phyloP scores from a whole-genome alignment of 2,113 vertebrate species.

The Tympanuchus pallidicinctus region DNA sequence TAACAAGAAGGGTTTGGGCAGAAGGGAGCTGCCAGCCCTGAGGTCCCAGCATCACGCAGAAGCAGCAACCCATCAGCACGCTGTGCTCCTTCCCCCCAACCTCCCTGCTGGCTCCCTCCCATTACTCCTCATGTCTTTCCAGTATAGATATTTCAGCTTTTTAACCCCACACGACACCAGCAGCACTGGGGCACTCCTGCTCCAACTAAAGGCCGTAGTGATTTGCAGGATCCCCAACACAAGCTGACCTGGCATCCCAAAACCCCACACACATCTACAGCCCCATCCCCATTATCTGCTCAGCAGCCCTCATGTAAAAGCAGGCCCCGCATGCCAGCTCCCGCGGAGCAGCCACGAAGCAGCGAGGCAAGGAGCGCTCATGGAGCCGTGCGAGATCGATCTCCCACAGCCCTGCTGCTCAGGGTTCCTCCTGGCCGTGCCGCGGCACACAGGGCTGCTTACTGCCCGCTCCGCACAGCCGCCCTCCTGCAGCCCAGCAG shows the following conservation, averaged over 20 bases:
- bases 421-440: not conserved
- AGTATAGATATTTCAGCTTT: conserved; percentile 49
- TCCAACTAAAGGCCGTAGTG: fast-evolving
- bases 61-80: not conserved
- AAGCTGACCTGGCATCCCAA: not conserved
- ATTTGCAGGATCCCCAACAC: fast-evolving
- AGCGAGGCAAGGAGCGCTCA: not conserved
- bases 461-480: not conserved
- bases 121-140: conserved; percentile 1
- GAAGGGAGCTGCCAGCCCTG: not conserved
- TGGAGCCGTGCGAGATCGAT: conserved; percentile 19
- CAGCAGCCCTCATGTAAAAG: not conserved
- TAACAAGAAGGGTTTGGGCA: not conserved
- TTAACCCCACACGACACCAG: not conserved
- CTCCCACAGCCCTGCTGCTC: too few relatives aligned
- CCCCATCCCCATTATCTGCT: not conserved
- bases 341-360: not conserved
- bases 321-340: not conserved
- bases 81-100: not conserved
- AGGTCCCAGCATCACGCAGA: not conserved
- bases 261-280: not conserved
- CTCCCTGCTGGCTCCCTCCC: not conserved
- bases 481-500: fast-evolving
- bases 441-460: not conserved
- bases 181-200: not conserved